Evolutionary conservation across 2,113 vertebrate species (phyloP).

Genomic region (Sminthopsis crassicaudata): DNA sequence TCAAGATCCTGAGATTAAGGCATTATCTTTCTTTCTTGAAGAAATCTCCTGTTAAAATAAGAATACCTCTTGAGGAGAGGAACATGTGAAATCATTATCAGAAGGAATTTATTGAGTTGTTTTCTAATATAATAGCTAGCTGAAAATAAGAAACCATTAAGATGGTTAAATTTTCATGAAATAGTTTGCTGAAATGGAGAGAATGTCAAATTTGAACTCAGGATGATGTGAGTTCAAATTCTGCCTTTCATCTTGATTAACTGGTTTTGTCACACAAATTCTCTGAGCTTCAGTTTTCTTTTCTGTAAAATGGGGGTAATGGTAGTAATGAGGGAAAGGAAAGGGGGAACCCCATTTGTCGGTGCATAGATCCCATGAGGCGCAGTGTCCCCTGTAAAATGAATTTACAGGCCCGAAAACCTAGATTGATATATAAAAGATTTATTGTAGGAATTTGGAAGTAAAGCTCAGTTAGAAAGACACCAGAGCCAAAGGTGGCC

Average conservation of each 20-base stretch:
- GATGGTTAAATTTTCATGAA: neutral
- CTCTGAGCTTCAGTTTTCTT: neutral
- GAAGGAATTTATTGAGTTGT: constrained; percentile 4
- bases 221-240: neutral
- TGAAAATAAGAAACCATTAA: constrained; percentile 21
- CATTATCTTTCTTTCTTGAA: constrained; percentile 13
- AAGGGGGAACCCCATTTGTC: too few species aligned
- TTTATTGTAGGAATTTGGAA: too few species aligned
- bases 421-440: too few species aligned
- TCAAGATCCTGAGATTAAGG: neutral
- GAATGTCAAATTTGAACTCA: neutral
- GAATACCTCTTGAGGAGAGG: neutral
- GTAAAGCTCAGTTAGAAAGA: too few species aligned
- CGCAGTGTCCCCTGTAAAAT: too few species aligned
- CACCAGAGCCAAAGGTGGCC: too few species aligned
- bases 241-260: neutral
- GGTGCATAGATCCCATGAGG: too few species aligned
- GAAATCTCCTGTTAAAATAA: constrained; percentile 12
- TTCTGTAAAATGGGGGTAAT: neutral
- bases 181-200: neutral
- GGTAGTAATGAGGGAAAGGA: too few species aligned
- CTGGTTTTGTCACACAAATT: neutral
- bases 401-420: too few species aligned
- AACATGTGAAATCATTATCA: constrained; percentile 22
- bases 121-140: constrained; percentile 13